Base-by-base conservation (phyloP, 2,888 invertebrate species). In the Diarsia mendica region DNA sequence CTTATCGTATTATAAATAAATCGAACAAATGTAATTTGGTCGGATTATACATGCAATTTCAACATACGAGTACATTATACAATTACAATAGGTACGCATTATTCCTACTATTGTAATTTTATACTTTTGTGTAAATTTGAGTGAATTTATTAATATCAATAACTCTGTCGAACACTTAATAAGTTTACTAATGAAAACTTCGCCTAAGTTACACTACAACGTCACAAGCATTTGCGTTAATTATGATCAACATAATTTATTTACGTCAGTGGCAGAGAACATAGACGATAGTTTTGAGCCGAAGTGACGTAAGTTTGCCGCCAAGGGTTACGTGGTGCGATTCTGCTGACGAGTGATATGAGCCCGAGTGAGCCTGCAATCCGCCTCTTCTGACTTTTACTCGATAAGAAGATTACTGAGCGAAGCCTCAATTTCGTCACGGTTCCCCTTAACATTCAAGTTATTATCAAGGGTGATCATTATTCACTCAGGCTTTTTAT, bases 391-490 rank as follows among this genome's bases (percentile, higher is more conserved):
- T 79, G 80, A 76, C 75, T 79, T 77, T 75, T 72, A 64, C 82
- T 72, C 74, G 84, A 87, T 89, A 88, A 86, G 88, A 76, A 87
- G 88, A 86, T 87, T 89, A 89, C 71, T 71, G 39, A 69, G 53
- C 53, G 65, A 67, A 61, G 75, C 71, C 82, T 80, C 75, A 85
- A 83, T 82, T 82, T 76, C 67, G 70, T 72, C 67, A 77, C 79
- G 70, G 51, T 13, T 60, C n/a, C 67, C 67, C 72, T 64, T 68
- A 71, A 44, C 64, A 60, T 67, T 68, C 70, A 51, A 67, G 70
- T 80, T 75, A 79, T 77, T 77, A 85, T 78, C 68, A 80, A 77
- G 68, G 71, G 73, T 67, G 68, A 72, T 82, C 81, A 83, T 88
- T 84, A 76, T 82, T 87, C 75, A 83, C 74, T 83, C 80, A 58